Base-by-base conservation (phyloP, 2,113 vertebrate species). In the Nestor notabilis region DNA sequence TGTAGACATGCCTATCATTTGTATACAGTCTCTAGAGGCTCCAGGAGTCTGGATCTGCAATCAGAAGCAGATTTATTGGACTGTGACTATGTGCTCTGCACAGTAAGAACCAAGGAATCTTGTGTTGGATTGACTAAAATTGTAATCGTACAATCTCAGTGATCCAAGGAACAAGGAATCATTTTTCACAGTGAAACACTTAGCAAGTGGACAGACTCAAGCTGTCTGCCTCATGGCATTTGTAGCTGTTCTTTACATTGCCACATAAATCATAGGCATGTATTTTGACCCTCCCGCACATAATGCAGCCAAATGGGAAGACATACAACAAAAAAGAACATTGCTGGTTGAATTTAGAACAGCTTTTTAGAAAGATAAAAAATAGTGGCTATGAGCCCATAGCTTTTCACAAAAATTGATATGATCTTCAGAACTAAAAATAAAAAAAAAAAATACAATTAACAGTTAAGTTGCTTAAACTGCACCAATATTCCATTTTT, bases 161-260 rank as follows among this genome's bases (percentile, higher is more conserved):
- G 86, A 97, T 95, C 93, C 87, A 88, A 86, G 94, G 93, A 97
- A 94, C 84, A 85, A 88, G 74, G 53, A 95, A 83, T 93, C 77
- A 94, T 98, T 98, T 98, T 96, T 97, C 96, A 97, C 87, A 69
- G 44, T 46, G 84, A 94, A 97, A 94, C 80, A 90, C 94, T 92
- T 74, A 91, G 71, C 85, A 96, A 91, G 53, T 82, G 95, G 91
- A 91, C 90, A 91, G 96, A 91, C 52, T 94, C 88, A 88, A 97
- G 93, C 82, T 63, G 81, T 83, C 96, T 96, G 83, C 89, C 82
- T 97, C 43, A 24, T 63, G 35, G 87, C 92, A 94, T 96, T 96
- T 87, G 74, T 78, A 75, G 80, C 92, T 90, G 70, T 95, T 95
- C 92, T 92, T 80, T 56, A 74, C 93, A 50, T 71, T 69, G 78